Evolutionary conservation across 2,113 vertebrate genomes (phyloP), one percentile per base, ranked within the genome.

Genomic region (Cheirogaleus medius): DNA sequence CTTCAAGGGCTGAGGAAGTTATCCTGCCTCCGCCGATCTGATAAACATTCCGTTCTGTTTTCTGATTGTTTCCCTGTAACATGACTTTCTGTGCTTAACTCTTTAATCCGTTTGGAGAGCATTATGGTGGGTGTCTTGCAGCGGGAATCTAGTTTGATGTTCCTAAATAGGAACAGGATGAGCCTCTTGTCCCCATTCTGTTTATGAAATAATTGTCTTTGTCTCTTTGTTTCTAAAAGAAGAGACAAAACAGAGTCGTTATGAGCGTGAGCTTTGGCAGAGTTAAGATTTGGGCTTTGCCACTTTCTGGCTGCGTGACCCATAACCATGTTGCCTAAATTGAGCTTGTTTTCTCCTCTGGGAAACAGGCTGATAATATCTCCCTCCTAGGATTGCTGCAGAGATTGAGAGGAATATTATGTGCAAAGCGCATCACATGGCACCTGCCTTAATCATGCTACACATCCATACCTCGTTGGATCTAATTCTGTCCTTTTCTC

Each of bases 11-110:
- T 80, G 95, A 91, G 93, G 91, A 97, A 84, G 92, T 80, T 88
- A 81, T 54, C 66, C 74, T 5, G 18, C 95, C 10, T 49, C 87
- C 42, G 32, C 47, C 6, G 74, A 96, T 90, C 97, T 96, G 97
- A 97, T 97, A 97, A 97, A 84, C 91, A 90, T 84, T 84, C 91
- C 83, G 54, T 88, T 92, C 95, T 95, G 83, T 94, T 82, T 93
- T 94, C 87, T 93, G 89, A 80, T 87, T 42, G 66, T 93, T 77
- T 95, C 89, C 71, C 68, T 80, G 8, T 39, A 87, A 54, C n/a
- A 1, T 49, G 91, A 49, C 93, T 94, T 91, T 88, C 69, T 84
- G 18, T 34, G 20, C n/a, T 95, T 96, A 94, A 96, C 96, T 95
- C 87, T 93, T 97, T 87, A 64, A 84, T 92, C 92, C 20, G 25